Evolutionary conservation across 2,113 vertebrate species (phyloP), one percentile per base, ranked within the genome.

Genomic region (Grantiella picta): DNA sequence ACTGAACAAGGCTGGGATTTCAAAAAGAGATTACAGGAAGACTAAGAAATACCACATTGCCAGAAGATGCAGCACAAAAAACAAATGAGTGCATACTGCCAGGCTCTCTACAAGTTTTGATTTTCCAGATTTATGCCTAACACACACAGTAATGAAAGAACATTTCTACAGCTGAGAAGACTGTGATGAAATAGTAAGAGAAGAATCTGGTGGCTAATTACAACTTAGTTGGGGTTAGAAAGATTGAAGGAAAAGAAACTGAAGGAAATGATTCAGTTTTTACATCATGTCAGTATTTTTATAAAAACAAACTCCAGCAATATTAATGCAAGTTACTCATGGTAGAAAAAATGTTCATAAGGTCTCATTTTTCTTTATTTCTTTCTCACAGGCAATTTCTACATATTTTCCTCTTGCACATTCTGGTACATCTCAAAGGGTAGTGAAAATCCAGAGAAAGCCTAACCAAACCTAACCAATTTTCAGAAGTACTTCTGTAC

Each of bases 261-360:
- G 54, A 86, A 28, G 84, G 78, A 93, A 95, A 83, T 81, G 7
- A 82, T 45, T 95, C 88, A 38, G 44, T 24, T 78, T 87, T 89
- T 76, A 78, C n/a, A 66, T 42, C 27, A 82, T 12, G 21, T 22
- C 11, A 1, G 49, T 73, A 29, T 54, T 78, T 82, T 77, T 65
- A 75, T 36, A 73, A 94, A 78, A 91, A 71, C 66, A 90, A 92
- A 88, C 60, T 63, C 36, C 38, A 36, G 12, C 40, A 86, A 22
- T 50, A 85, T 45, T 53, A 84, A 70, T 47, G 15, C 23, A 86
- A 86, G 52, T 86, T 88, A 72, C 19, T 84, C 59, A 52, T 12
- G 9, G 38, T 45, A 83, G 56, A 19, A 56, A 60, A 40, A 60
- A 45, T 59, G 49, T 38, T 75, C 25, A 78, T 0, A 0, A 63